phyloP scores from a whole-genome alignment of 1,140 invertebrate genomes.

The Paralvinella palmiformis region DNA sequence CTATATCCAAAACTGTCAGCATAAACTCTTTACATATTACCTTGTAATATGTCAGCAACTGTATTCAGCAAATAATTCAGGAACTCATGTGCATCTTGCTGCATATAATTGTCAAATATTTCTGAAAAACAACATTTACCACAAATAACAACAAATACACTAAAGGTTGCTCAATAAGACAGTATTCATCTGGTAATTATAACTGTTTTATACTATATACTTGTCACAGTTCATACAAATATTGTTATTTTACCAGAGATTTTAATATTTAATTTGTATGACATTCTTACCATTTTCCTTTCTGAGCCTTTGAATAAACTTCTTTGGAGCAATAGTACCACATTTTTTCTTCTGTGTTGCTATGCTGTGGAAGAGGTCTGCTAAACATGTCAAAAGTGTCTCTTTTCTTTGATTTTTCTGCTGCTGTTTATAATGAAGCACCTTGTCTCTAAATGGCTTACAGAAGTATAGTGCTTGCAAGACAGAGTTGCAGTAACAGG shows the following conservation, averaged over 20 bases:
- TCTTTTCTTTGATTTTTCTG: slow-evolving; percentile 97
- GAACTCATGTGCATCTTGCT: slow-evolving; percentile 99
- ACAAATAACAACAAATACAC: not conserved
- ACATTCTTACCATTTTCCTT: slow-evolving; percentile 86
- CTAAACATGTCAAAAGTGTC: slow-evolving; percentile 92
- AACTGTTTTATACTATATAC: slow-evolving; percentile 28
- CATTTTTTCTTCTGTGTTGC: slow-evolving; percentile 99
- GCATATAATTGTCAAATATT: slow-evolving; percentile 99
- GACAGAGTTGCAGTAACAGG: slow-evolving; percentile 99
- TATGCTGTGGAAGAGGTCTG: slow-evolving; percentile 97
- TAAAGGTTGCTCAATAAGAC: not conserved
- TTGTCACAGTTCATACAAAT: slow-evolving; percentile 18
- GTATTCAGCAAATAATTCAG: slow-evolving; percentile 96
- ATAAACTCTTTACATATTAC: slow-evolving; percentile 26
- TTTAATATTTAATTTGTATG: slow-evolving; percentile 14
- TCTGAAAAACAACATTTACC: slow-evolving; percentile 61
- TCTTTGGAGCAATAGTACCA: slow-evolving; percentile 98
- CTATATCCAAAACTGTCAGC: too few species aligned
- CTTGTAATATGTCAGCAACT: slow-evolving; percentile 62
- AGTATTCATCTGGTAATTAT: not conserved
- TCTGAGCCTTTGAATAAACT: slow-evolving; percentile 94
- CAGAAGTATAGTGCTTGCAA: slow-evolving; percentile 99
- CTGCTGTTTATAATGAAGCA: slow-evolving; percentile 90
- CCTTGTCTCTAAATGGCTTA: slow-evolving; percentile 96
- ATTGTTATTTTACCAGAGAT: slow-evolving; percentile 6